These are phyloP conservation scores for Alouatta caraya DNA, from an alignment of 2,797 vertebrate genomes.

Conservation along the genomic window DNA sequence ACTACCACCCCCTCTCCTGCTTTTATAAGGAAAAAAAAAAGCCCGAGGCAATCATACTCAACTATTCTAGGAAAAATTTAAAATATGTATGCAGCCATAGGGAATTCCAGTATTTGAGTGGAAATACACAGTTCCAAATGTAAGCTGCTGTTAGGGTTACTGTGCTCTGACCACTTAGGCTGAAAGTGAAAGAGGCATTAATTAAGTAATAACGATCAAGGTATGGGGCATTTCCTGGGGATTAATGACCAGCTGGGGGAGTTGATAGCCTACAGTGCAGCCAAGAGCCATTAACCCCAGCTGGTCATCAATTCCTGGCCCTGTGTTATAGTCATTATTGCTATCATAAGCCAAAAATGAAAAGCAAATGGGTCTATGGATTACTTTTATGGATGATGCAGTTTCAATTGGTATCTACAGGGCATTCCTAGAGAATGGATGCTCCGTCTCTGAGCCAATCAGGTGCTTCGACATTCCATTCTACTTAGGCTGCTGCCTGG, in stretches of 20 bases:
- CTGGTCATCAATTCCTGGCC: constrained; percentile 64
- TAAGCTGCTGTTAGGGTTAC: constrained; percentile 68
- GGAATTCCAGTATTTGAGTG: constrained; percentile 67
- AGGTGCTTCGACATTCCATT: constrained; percentile 44
- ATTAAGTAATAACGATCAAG: constrained; percentile 70
- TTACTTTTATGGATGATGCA: constrained; percentile 80
- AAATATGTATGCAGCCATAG: constrained; percentile 74
- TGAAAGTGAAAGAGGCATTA: constrained; percentile 75
- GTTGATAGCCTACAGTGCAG: constrained; percentile 66
- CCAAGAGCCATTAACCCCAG: constrained; percentile 76
- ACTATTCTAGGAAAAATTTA: constrained; percentile 72
- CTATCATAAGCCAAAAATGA: constrained; percentile 76
- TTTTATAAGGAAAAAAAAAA: constrained; percentile 23
- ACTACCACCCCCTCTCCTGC: background rate
- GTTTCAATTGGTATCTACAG: constrained; percentile 78
- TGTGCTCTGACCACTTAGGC: constrained; percentile 64
- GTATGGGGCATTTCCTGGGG: constrained; percentile 71
- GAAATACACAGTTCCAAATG: constrained; percentile 58
- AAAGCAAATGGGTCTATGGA: constrained; percentile 77
- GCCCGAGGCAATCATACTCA: constrained; percentile 69
- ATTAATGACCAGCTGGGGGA: constrained; percentile 70
- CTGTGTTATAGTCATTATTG: constrained; percentile 66
- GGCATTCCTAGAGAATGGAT: constrained; percentile 74
- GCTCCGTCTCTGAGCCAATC: constrained; percentile 63
- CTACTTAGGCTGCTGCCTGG: constrained; percentile 59